Evolutionary conservation across 2,113 vertebrate species (phyloP).

Genomic region (Larimichthys polyactis): DNA sequence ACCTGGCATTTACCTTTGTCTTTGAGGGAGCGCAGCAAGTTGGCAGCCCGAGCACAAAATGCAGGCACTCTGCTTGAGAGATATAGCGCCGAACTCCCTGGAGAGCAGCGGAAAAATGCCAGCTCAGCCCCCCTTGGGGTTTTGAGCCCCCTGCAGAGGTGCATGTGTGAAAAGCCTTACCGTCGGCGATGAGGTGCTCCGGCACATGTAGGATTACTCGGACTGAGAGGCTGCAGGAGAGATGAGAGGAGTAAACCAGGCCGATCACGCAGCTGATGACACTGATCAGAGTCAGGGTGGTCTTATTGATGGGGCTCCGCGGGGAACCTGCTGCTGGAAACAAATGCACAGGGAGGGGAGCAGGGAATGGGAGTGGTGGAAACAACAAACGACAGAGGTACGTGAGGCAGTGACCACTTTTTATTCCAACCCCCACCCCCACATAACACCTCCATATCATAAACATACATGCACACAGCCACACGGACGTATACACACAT

Average conservation of each 20-base stretch:
- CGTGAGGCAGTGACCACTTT: slow-evolving; percentile 39
- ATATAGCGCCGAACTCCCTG: slow-evolving; percentile 28
- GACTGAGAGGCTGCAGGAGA: slow-evolving; percentile 93
- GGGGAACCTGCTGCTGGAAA: slow-evolving; percentile 89
- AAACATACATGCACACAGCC: slow-evolving; percentile 35
- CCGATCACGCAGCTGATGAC: slow-evolving; percentile 94
- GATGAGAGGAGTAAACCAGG: slow-evolving; percentile 94
- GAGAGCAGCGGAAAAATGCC: slow-evolving; percentile 51
- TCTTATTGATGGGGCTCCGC: slow-evolving; percentile 97
- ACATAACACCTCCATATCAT: not conserved
- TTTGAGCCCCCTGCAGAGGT: slow-evolving; percentile 13
- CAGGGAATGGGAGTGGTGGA: not conserved
- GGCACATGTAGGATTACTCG: slow-evolving; percentile 96
- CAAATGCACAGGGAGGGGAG: slow-evolving; percentile 3
- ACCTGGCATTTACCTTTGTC: slow-evolving; percentile 75
- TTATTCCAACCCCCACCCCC: not conserved
- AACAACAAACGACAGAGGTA: slow-evolving; percentile 41
- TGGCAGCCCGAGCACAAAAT: slow-evolving; percentile 27
- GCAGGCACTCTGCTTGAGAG: slow-evolving; percentile 29
- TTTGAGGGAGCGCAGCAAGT: slow-evolving; percentile 56
- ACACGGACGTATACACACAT: slow-evolving; percentile 29
- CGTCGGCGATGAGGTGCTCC: slow-evolving; percentile 97
- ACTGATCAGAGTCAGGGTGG: slow-evolving; percentile 97
- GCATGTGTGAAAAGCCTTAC: slow-evolving; percentile 80
- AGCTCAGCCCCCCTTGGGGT: slow-evolving; percentile 45